Evolutionary conservation across 2,113 vertebrate genomes (phyloP).

Genomic region (Pedetes capensis): DNA sequence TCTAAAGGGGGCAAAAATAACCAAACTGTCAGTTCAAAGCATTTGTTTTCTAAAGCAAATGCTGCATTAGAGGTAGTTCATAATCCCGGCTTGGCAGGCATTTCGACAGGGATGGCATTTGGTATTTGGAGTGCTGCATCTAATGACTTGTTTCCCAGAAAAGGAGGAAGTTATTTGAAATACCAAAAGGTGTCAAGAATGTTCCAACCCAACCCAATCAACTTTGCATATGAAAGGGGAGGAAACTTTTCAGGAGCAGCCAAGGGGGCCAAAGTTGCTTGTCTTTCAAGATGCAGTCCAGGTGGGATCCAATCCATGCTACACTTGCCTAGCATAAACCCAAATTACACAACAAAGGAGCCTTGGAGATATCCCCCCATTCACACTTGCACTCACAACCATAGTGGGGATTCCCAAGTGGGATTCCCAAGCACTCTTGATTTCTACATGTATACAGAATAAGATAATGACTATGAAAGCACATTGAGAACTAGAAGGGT

Average conservation of each 20-base stretch:
- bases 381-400: fast-evolving
- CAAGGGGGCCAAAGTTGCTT: background rate
- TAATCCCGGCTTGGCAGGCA: background rate
- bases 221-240: slow-evolving; percentile 11
- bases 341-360: background rate
- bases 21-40: background rate
- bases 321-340: background rate
- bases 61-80: background rate
- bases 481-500: background rate
- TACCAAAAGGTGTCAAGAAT: slow-evolving; percentile 1
- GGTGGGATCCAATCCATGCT: background rate
- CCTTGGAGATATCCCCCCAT: no score
- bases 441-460: background rate
- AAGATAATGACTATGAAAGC: background rate
- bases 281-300: background rate
- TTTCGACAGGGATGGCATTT: slow-evolving; percentile 29
- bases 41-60: slow-evolving; percentile 41
- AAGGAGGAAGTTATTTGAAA: slow-evolving; percentile 6
- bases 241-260: background rate
- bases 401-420: fast-evolving
- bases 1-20: background rate
- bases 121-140: background rate
- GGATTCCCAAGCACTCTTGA: background rate
- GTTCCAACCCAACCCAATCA: background rate
- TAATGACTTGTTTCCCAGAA: background rate